A percentile compares a stretch with the other conserved stretches of the same genome.
phyloP scores from a whole-genome alignment of 2,113 vertebrate genomes.

The Actinemys pallida region DNA sequence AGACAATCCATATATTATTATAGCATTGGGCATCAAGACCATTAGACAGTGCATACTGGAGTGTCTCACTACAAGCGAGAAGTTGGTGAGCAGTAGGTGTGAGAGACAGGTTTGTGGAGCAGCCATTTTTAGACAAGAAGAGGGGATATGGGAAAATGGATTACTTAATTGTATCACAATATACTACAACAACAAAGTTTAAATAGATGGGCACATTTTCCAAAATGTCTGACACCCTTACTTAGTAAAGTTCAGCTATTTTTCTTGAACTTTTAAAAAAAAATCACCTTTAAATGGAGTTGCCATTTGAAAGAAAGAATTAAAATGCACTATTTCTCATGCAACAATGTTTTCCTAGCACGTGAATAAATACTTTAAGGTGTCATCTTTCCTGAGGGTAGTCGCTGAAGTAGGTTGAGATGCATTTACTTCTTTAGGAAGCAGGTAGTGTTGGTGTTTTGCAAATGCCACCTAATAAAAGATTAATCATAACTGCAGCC shows the following conservation, averaged over 20 bases:
- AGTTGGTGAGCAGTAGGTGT: not conserved
- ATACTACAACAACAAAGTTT: not conserved
- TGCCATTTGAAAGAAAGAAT: not conserved
- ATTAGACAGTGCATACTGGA: not conserved
- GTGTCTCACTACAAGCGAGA: not conserved
- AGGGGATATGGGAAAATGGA: not conserved
- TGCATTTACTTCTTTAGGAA: not conserved
- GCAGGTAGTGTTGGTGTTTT: not conserved
- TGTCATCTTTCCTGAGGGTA: not conserved
- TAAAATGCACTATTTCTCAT: not conserved
- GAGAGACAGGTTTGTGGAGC: not conserved
- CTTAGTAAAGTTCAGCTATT: not conserved
- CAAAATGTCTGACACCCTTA: not conserved
- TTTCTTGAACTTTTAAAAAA: not conserved
- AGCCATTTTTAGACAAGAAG: not conserved
- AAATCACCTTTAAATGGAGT: not conserved
- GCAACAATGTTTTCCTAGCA: not conserved
- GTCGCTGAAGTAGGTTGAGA: not conserved
- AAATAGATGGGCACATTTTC: not conserved
- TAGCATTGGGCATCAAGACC: not conserved
- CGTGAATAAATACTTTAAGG: slow-evolving; percentile 25
- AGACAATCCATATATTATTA: not conserved
- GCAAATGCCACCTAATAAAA: not conserved
- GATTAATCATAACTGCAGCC: not conserved
- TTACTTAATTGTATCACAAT: not conserved